These are phyloP conservation scores for Muschampia plurimacula DNA, from an alignment of 2,888 invertebrate species.

Conservation along the genomic window DNA sequence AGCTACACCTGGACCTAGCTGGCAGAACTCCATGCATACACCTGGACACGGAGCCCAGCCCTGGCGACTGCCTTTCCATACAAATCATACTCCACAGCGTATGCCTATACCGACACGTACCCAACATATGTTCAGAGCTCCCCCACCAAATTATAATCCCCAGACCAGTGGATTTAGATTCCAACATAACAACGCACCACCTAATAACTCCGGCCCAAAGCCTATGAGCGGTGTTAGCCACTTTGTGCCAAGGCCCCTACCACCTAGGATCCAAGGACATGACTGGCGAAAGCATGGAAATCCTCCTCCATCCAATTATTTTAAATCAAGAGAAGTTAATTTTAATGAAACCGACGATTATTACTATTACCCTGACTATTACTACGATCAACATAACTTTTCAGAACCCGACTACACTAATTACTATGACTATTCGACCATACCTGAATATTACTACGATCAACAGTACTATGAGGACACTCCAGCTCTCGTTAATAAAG, in stretches of 20 bases:
- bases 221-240: slow-evolving; percentile 40
- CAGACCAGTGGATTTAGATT: slow-evolving; percentile 5
- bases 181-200: slow-evolving; percentile 7
- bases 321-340: neutral
- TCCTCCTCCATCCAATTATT: slow-evolving; percentile 19
- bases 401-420: too few relatives aligned
- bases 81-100: too few relatives aligned
- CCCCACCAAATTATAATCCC: slow-evolving; percentile 19
- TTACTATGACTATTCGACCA: too few relatives aligned
- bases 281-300: slow-evolving; percentile 14
- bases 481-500: too few relatives aligned
- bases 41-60: too few relatives aligned
- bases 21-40: slow-evolving; percentile 5
- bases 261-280: slow-evolving; percentile 23
- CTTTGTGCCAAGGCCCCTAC: slow-evolving; percentile 16
- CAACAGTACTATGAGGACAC: too few relatives aligned
- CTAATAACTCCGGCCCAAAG: neutral
- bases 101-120: slow-evolving; percentile 17
- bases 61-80: too few relatives aligned
- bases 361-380: neutral
- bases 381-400: neutral
- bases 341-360: neutral
- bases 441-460: too few relatives aligned
- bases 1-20: neutral
- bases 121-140: slow-evolving; percentile 14